A percentile compares a stretch with the other conserved stretches of the same genome.
These are phyloP conservation scores for Hemicrepidius hirtus DNA, from an alignment of 2,888 invertebrate genomes.

Conservation along the genomic window DNA sequence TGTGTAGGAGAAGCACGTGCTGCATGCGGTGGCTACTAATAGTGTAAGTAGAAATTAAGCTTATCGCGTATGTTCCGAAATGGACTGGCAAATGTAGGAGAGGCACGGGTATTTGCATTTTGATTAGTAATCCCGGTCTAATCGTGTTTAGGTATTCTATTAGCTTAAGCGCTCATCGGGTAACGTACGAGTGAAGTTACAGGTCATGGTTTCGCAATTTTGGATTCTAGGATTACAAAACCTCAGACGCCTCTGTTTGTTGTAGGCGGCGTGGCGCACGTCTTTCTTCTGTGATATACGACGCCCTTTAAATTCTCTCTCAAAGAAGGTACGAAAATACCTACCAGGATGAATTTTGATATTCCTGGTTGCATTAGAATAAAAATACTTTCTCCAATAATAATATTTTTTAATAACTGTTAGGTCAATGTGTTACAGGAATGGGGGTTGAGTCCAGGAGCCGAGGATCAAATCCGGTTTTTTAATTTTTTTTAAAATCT, in stretches of 20 bases:
- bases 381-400: too few species aligned
- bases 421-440: too few species aligned
- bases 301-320: not conserved
- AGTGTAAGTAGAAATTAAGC: conserved; percentile 39
- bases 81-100: conserved; percentile 42
- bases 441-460: too few species aligned
- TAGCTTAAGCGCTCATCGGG: conserved; percentile 38
- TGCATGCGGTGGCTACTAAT: conserved; percentile 36
- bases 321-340: not conserved
- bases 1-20: conserved; percentile 22
- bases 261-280: not conserved
- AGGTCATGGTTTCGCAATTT: conserved; percentile 31
- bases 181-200: conserved; percentile 31
- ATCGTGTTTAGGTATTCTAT: conserved; percentile 41
- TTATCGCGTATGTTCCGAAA: conserved; percentile 39
- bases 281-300: not conserved
- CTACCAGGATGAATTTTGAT: too few species aligned
- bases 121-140: conserved; percentile 39
- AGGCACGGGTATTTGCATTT: conserved; percentile 40
- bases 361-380: too few species aligned
- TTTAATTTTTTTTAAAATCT: too few species aligned
- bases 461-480: too few species aligned
- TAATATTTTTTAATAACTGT: too few species aligned
- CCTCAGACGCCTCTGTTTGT: not conserved
- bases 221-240: conserved; percentile 19